These are phyloP conservation scores for Ovibos moschatus DNA, from an alignment of 2,113 vertebrate species.

Conservation along the genomic window DNA sequence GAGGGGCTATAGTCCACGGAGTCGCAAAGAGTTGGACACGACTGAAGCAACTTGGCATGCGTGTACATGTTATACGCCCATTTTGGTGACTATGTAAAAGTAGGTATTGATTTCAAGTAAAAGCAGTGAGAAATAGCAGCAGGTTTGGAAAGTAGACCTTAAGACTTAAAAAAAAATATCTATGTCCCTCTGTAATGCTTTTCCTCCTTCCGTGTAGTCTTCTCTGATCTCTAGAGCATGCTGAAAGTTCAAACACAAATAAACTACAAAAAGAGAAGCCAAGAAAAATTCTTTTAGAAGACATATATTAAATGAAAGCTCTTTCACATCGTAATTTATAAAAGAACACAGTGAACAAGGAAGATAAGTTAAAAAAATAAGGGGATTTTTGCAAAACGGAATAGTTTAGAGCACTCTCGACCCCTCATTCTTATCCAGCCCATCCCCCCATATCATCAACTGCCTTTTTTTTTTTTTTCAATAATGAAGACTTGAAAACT, in stretches of 20 bases:
- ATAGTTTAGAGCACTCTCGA: not conserved
- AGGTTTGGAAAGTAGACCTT: not conserved
- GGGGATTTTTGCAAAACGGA: not conserved
- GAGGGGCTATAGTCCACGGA: not conserved
- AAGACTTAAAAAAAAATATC: not conserved
- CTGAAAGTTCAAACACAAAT: constrained; percentile 32
- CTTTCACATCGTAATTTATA: not conserved
- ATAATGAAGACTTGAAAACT: not conserved
- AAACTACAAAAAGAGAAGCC: not conserved
- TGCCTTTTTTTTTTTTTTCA: not conserved
- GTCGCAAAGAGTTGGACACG: not conserved
- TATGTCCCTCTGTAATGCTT: not conserved
- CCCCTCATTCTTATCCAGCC: not conserved
- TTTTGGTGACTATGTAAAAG: not conserved
- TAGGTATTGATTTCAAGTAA: not conserved
- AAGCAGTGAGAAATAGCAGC: not conserved
- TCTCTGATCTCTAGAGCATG: constrained; percentile 50
- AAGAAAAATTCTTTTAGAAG: constrained; percentile 7
- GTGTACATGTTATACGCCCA: not conserved
- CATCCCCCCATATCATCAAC: not conserved
- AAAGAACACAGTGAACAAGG: constrained; percentile 44
- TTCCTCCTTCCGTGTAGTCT: not conserved
- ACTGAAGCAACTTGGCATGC: not conserved
- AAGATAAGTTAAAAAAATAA: constrained; percentile 13
- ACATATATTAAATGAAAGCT: not conserved